Evolutionary conservation across 2,888 invertebrate genomes (phyloP).

Genomic region (Sericinus montela): DNA sequence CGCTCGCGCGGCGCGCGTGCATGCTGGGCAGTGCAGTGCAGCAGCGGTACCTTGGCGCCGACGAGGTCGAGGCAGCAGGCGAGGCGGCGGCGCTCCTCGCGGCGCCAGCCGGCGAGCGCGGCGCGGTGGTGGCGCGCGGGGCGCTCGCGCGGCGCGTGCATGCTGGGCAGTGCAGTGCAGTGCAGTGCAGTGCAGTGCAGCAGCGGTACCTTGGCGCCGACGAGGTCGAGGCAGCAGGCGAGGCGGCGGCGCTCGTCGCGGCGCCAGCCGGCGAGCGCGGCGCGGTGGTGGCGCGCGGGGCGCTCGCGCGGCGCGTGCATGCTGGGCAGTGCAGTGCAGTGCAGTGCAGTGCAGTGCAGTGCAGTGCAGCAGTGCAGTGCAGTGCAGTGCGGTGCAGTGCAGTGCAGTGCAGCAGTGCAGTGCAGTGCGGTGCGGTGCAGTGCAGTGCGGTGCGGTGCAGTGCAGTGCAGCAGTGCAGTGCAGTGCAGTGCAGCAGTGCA

Average conservation of each 20-base stretch:
- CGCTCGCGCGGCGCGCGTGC: too few relatives aligned
- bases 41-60: constrained; percentile 87
- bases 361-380: constrained; percentile 83
- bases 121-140: constrained; percentile 89
- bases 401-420: constrained; percentile 88
- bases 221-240: constrained; percentile 43
- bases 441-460: constrained; percentile 87
- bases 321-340: constrained; percentile 88
- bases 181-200: constrained; percentile 87
- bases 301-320: constrained; percentile 72
- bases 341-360: constrained; percentile 82
- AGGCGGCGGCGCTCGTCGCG: constrained; percentile 80
- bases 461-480: too few relatives aligned
- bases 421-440: constrained; percentile 87
- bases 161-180: constrained; percentile 90
- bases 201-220: constrained; percentile 91
- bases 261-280: background rate
- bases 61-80: constrained; percentile 91
- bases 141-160: constrained; percentile 84
- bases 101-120: constrained; percentile 92
- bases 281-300: background rate
- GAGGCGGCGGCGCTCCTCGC: constrained; percentile 89
- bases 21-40: constrained; percentile 34
- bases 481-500: constrained; percentile 78
- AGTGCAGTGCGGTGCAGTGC: constrained; percentile 80